Conservation (phyloP, 2,797 vertebrate genomes). For the Chiloscyllium punctatum region DNA sequence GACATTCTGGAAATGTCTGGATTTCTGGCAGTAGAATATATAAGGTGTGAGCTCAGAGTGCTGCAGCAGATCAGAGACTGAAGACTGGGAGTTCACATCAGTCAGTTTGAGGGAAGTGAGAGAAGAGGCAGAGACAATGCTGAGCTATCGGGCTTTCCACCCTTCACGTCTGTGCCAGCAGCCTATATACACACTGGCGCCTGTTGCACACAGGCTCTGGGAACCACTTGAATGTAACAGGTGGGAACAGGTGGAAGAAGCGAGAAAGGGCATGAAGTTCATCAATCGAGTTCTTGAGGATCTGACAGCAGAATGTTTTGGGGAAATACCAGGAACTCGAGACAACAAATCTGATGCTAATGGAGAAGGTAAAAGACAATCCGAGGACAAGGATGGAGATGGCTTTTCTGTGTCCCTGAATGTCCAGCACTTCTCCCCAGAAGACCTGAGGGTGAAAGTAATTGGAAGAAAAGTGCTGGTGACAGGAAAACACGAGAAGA, state of each 20-base stretch:
- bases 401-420: slow-evolving; percentile 62
- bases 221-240: slow-evolving; percentile 41
- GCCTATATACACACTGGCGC: slow-evolving; percentile 48
- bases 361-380: not conserved
- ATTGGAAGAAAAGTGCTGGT: slow-evolving; percentile 45
- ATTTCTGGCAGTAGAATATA: not conserved
- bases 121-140: slow-evolving; percentile 10
- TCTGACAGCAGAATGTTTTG: not conserved
- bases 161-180: slow-evolving; percentile 39
- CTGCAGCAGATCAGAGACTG: slow-evolving; percentile 17
- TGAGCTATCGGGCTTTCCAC: not conserved
- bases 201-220: slow-evolving; percentile 44
- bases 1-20: not conserved
- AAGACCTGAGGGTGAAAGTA: slow-evolving; percentile 58
- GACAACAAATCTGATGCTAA: no score
- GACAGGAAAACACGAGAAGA: not conserved
- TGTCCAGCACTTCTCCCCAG: slow-evolving; percentile 59
- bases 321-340: not conserved
- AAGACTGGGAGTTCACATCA: not conserved
- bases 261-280: slow-evolving; percentile 37
- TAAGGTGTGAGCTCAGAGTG: not conserved
- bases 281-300: not conserved
- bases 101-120: not conserved
- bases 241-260: slow-evolving; percentile 38
- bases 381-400: slow-evolving; percentile 42